A percentile compares a stretch with the other conserved stretches of the same genome.
Conservation (phyloP, 2,113 vertebrate genomes). For the Trematomus loennbergii region DNA sequence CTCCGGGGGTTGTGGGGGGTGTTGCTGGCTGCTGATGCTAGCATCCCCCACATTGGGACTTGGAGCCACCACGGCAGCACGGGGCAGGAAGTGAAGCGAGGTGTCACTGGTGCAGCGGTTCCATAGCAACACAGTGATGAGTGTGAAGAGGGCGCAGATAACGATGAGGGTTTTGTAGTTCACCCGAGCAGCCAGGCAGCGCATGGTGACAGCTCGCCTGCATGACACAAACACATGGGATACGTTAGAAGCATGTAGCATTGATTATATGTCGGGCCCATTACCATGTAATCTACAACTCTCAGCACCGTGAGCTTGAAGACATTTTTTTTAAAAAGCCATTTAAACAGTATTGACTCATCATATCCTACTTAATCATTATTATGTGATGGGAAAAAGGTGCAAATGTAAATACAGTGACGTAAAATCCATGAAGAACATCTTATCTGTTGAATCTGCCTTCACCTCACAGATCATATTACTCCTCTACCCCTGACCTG, state of each 20-base stretch:
- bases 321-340: background rate
- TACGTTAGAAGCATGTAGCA: background rate
- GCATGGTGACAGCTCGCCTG: conserved; percentile 95
- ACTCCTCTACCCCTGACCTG: background rate
- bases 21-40: conserved; percentile 81
- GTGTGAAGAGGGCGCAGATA: conserved; percentile 92
- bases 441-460: background rate
- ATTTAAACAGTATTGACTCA: background rate
- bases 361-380: background rate
- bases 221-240: conserved; percentile 26
- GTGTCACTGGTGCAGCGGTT: conserved; percentile 92
- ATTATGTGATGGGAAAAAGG: background rate
- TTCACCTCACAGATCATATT: background rate
- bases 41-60: conserved; percentile 82
- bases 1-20: conserved; percentile 87
- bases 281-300: background rate
- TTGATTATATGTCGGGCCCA: background rate
- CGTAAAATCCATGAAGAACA: background rate
- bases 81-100: conserved; percentile 76
- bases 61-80: conserved; percentile 62
- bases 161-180: conserved; percentile 97
- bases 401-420: background rate
- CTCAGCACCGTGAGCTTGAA: background rate
- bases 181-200: conserved; percentile 96
- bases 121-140: conserved; percentile 94